These are phyloP conservation scores for Drosophila niveifrons DNA, from an alignment of 2,888 invertebrate species.

Conservation along the genomic window DNA sequence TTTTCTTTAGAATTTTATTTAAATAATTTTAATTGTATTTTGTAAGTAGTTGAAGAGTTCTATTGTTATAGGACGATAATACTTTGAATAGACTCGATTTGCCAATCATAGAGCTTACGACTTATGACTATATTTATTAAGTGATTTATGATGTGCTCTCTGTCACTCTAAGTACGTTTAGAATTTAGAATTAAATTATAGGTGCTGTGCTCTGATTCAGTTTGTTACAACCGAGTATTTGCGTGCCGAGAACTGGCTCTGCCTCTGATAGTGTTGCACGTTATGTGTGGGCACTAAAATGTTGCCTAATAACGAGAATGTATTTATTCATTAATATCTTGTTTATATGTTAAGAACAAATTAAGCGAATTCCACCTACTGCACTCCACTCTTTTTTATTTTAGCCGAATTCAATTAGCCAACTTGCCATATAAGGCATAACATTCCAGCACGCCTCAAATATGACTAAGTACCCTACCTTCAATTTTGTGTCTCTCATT, in stretches of 20 bases:
- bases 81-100: constrained; percentile 59
- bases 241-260: constrained; percentile 84
- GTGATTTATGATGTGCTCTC: constrained; percentile 51
- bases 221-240: constrained; percentile 84
- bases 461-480: constrained; percentile 35
- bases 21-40: constrained; percentile 23
- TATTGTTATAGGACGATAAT: constrained; percentile 53
- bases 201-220: constrained; percentile 56
- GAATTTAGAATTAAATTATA: constrained; percentile 48
- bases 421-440: constrained; percentile 53
- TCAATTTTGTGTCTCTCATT: constrained; percentile 4
- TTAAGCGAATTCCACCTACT: constrained; percentile 51
- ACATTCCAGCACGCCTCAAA: constrained; percentile 64
- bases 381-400: constrained; percentile 43
- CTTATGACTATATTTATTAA: constrained; percentile 73
- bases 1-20: constrained; percentile 9
- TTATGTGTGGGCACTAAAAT: constrained; percentile 84
- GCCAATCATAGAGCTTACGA: constrained; percentile 69
- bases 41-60: constrained; percentile 33
- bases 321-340: constrained; percentile 65
- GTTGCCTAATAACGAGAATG: constrained; percentile 81
- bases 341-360: constrained; percentile 30
- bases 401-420: constrained; percentile 70
- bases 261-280: constrained; percentile 85
- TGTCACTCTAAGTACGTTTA: constrained; percentile 31